Evolutionary conservation across 2,888 invertebrate genomes (phyloP).

Genomic region (Girardia tigrina): DNA sequence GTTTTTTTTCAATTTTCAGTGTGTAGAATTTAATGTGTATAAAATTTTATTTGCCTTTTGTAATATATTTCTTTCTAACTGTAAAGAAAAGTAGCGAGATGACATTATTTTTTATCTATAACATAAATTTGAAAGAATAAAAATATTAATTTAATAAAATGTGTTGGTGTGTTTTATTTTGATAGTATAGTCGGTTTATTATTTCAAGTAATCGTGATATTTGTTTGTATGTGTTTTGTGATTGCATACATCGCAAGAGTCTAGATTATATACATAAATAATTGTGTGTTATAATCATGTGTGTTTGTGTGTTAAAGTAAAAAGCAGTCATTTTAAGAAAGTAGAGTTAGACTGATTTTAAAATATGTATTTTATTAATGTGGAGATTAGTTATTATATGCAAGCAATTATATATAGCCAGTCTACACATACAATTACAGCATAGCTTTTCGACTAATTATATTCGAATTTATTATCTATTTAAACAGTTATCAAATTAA

Average conservation of each 20-base stretch:
- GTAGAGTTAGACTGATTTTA: slow-evolving; percentile 23
- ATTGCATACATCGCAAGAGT: not conserved
- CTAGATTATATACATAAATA: not conserved
- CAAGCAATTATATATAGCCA: slow-evolving; percentile 10
- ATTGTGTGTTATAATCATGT: not conserved
- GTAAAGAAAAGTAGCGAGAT: slow-evolving; percentile 23
- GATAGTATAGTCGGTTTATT: not conserved
- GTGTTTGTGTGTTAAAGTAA: not conserved
- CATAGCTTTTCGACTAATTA: slow-evolving; percentile 20
- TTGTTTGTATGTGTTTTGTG: slow-evolving; percentile 1
- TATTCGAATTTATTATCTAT: slow-evolving; percentile 23
- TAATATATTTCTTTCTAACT: not conserved
- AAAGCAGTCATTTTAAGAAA: slow-evolving; percentile 23
- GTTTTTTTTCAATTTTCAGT: not conserved
- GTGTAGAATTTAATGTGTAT: slow-evolving; percentile 14
- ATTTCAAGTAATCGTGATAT: slow-evolving; percentile 20
- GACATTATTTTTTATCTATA: slow-evolving; percentile 7
- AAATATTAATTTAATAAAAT: slow-evolving; percentile 20
- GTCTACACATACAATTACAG: slow-evolving; percentile 14
- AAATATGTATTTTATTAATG: slow-evolving; percentile 20
- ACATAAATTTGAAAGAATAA: slow-evolving; percentile 21
- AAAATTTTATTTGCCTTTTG: slow-evolving; percentile 4
- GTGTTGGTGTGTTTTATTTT: slow-evolving; percentile 23
- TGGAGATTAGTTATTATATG: slow-evolving; percentile 14
- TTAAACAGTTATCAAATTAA: slow-evolving; percentile 23